A percentile compares a stretch with the other conserved stretches of the same genome.
phyloP scores from a whole-genome alignment of 2,113 vertebrate genomes.

The Burhinus oedicnemus region DNA sequence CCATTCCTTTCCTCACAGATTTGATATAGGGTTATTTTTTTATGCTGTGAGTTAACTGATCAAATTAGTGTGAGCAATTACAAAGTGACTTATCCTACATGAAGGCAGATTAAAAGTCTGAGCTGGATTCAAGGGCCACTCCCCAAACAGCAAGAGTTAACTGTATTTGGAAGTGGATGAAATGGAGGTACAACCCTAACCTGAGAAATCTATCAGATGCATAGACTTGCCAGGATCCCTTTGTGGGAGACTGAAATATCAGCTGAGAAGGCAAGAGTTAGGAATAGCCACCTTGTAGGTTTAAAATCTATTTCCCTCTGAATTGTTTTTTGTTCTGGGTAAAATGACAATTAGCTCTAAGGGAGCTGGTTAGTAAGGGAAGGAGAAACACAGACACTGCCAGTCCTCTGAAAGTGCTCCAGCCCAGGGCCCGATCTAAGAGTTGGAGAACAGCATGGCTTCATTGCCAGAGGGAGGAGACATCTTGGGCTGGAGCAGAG shows the following conservation, averaged over 20 bases:
- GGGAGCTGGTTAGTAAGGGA: fast-evolving
- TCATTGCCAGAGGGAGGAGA: neutral
- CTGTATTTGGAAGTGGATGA: neutral
- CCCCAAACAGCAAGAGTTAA: neutral
- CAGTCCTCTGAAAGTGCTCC: neutral
- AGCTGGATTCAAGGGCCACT: neutral
- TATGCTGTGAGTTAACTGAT: neutral
- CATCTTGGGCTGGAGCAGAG: neutral
- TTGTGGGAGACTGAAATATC: neutral
- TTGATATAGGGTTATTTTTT: neutral
- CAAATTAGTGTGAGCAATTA: neutral
- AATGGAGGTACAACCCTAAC: neutral
- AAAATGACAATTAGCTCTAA: neutral
- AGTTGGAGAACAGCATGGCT: neutral
- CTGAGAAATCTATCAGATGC: neutral
- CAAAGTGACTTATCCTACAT: neutral
- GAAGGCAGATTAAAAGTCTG: neutral
- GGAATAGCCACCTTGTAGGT: neutral
- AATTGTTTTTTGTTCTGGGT: neutral
- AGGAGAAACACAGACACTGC: neutral
- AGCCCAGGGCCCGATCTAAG: neutral
- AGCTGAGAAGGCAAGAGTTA: neutral
- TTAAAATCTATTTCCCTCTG: neutral
- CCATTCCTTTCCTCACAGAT: neutral
- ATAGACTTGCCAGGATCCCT: neutral